Evolutionary conservation across 2,888 invertebrate species (phyloP).

Genomic region (Lepidonotus clava): DNA sequence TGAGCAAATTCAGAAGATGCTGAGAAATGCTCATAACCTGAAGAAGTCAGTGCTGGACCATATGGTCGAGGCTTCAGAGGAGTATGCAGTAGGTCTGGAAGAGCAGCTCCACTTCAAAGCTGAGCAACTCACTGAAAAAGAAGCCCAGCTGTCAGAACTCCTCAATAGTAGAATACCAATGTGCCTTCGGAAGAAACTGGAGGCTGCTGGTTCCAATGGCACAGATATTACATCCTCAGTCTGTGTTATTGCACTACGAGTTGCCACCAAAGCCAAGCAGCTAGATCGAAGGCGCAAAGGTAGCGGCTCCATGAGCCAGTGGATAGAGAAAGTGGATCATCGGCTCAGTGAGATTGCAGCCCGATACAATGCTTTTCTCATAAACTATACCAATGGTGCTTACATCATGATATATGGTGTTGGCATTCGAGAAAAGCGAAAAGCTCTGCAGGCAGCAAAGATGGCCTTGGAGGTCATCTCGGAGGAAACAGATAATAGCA

Average conservation of each 20-base stretch:
- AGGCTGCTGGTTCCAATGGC: no score
- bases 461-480: conserved; percentile 37
- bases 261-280: neutral
- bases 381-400: conserved; percentile 15
- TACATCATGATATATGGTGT: conserved; percentile 36
- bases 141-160: neutral
- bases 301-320: neutral
- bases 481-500: neutral
- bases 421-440: conserved; percentile 7
- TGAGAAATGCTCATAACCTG: conserved; percentile 66
- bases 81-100: conserved; percentile 71
- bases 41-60: conserved; percentile 72
- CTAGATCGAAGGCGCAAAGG: neutral
- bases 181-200: neutral
- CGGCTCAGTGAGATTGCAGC: neutral
- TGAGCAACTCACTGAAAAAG: neutral
- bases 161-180: neutral
- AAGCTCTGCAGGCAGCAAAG: conserved; percentile 28
- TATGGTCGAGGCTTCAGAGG: conserved; percentile 76
- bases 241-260: neutral
- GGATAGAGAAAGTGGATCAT: neutral
- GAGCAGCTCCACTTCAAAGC: conserved; percentile 65
- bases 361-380: conserved; percentile 21
- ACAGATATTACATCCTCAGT: neutral
- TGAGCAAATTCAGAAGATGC: conserved; percentile 68